Base-by-base conservation (phyloP, 2,113 vertebrate species). In the Ceyx cyanopectus region DNA sequence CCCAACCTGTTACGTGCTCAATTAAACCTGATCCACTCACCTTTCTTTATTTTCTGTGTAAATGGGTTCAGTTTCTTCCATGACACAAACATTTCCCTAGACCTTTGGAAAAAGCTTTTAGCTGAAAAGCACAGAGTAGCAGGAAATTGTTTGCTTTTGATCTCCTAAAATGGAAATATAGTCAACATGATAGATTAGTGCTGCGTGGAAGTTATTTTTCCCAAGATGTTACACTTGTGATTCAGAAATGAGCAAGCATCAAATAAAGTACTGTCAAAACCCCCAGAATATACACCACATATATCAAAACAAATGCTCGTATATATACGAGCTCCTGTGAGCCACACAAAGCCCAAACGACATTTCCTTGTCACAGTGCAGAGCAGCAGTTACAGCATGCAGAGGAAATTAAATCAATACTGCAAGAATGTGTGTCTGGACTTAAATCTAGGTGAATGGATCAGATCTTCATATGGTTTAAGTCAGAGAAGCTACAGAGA, bases 1-100 rank as follows among this genome's bases (percentile, higher is more conserved):
- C 88, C 92, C 92, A 94, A 89, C 90, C 90, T 92, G 94, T 75
- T 96, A 95, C 91, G 80, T 79, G 85, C 81, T 86, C 90, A 80
- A 81, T 96, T 94, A 95, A 78, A 90, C 81, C 91, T 40, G 68
- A 95, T 89, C 61, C 78, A 78, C 82, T 93, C 77, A 89, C 80
- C 67, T 88, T 34, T 37, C 67, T 93, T 94, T 91, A 94, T 90
- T 93, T 95, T 87, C 84, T 90, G 76, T 0, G 1, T 83, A 86
- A 53, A 68, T 69, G 73, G 80, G 88, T 86, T 85, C 70, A 79
- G 58, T 6, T 92, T 91, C 94, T 97, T 95, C 92, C 92, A 87
- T 93, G 93, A 94, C 87, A 94, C 74, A 85, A 94, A 69, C 57
- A 43, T 45, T 87, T 94, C 80, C 65, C 66, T 69, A 66, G 74